phyloP scores from a whole-genome alignment of 1,140 invertebrate genomes.

The Phymastichus coffea region DNA sequence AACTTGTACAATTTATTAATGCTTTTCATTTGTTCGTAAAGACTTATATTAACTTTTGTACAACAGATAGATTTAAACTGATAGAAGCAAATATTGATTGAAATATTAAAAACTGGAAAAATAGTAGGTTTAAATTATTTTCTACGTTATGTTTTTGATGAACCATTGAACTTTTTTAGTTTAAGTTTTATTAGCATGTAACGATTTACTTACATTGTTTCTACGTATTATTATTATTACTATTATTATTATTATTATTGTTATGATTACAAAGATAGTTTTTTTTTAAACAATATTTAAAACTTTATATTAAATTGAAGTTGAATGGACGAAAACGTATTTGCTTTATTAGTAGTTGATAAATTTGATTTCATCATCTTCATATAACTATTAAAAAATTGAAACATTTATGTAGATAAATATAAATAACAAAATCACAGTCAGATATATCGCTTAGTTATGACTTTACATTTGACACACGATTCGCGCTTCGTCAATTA shows the following conservation, averaged over 20 bases:
- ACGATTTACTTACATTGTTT: not conserved
- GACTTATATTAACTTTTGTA: constrained; percentile 2
- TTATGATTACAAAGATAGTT: not conserved
- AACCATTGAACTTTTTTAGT: too few species aligned
- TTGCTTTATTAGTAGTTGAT: not conserved
- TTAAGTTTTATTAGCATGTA: too few species aligned
- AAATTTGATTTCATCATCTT: not conserved
- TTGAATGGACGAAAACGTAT: constrained; percentile 3
- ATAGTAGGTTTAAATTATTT: too few species aligned
- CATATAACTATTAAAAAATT: not conserved
- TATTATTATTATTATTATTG: not conserved
- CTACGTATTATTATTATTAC: not conserved
- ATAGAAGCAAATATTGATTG: too few species aligned
- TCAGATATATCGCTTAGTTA: constrained; percentile 1
- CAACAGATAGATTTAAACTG: too few species aligned
- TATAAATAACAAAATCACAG: constrained; percentile 30
- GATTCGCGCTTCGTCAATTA: not conserved
- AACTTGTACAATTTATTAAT: constrained; percentile 11
- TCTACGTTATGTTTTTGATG: too few species aligned
- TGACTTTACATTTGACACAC: constrained; percentile 13
- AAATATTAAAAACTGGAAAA: too few species aligned
- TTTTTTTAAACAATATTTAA: not conserved
- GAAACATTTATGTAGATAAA: constrained; percentile 24
- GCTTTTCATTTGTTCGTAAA: not conserved
- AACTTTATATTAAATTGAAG: not conserved